Conservation (phyloP, 2,113 vertebrate species). For the Solea senegalensis region DNA sequence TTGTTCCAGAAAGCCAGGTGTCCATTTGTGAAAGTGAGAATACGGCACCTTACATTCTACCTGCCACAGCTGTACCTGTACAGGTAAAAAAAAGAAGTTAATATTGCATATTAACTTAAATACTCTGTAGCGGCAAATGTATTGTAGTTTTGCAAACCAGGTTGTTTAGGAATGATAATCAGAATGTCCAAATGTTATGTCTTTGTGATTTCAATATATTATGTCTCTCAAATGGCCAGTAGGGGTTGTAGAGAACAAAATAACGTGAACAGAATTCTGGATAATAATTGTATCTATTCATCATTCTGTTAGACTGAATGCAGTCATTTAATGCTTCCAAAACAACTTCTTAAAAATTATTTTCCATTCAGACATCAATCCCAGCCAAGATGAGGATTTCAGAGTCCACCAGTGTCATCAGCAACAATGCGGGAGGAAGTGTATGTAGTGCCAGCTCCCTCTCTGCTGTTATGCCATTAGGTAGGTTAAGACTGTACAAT, state of each 20-base stretch:
- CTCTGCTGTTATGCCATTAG: conserved; percentile 46
- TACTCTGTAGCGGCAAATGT: neutral
- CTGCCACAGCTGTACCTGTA: conserved; percentile 26
- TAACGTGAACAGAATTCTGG: too few relatives aligned
- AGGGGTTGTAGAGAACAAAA: too few relatives aligned
- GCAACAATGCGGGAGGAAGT: conserved; percentile 67
- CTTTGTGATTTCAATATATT: too few relatives aligned
- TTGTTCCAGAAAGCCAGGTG: conserved; percentile 89
- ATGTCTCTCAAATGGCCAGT: too few relatives aligned
- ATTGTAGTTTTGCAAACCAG: neutral
- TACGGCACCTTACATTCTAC: conserved; percentile 32
- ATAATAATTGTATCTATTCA: too few relatives aligned
- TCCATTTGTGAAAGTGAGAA: conserved; percentile 68
- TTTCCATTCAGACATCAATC: conserved; percentile 74
- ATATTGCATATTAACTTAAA: neutral
- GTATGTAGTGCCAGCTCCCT: conserved; percentile 35
- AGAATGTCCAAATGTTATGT: too few relatives aligned
- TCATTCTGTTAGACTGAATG: neutral
- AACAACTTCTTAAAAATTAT: neutral
- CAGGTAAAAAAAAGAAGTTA: conserved; percentile 44
- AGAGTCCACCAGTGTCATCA: conserved; percentile 84
- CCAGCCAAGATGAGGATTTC: conserved; percentile 86
- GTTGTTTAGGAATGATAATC: too few relatives aligned
- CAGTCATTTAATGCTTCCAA: neutral
- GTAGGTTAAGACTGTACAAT: conserved; percentile 56